Percentiles rank a stretch among this genome's conserved stretches.
These are phyloP conservation scores for Aspidiotus rigidus DNA, from an alignment of 2,888 invertebrate genomes.

Conservation along the genomic window DNA sequence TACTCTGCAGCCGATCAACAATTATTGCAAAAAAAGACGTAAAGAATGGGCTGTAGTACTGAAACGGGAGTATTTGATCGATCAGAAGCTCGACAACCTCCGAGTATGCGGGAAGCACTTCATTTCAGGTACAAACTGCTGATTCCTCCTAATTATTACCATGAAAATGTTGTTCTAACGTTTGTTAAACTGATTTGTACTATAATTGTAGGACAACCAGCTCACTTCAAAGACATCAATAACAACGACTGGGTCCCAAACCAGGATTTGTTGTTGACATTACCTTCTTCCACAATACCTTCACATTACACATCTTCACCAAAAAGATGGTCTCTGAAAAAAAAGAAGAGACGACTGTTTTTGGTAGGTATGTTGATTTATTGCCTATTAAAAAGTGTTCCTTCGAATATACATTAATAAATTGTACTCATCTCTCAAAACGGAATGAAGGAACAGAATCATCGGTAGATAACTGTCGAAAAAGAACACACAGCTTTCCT, in stretches of 20 bases:
- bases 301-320: too few relatives aligned
- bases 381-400: too few relatives aligned
- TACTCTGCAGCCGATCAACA: background rate
- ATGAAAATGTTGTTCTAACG: background rate
- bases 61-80: background rate
- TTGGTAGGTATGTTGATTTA: too few relatives aligned
- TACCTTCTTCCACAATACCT: too few relatives aligned
- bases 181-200: too few relatives aligned
- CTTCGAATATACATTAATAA: too few relatives aligned
- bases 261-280: background rate
- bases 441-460: too few relatives aligned
- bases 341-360: too few relatives aligned
- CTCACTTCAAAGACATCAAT: background rate
- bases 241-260: background rate
- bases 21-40: background rate
- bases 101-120: constrained; percentile 4
- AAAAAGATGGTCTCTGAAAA: too few relatives aligned
- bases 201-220: background rate
- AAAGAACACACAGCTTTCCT: background rate
- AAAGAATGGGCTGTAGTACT: background rate
- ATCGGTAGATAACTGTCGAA: too few relatives aligned
- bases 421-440: too few relatives aligned
- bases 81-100: background rate
- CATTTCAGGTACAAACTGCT: background rate
- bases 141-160: background rate